phyloP scores from a whole-genome alignment of 2,888 invertebrate species.

The Noctuana brunneofusca region DNA sequence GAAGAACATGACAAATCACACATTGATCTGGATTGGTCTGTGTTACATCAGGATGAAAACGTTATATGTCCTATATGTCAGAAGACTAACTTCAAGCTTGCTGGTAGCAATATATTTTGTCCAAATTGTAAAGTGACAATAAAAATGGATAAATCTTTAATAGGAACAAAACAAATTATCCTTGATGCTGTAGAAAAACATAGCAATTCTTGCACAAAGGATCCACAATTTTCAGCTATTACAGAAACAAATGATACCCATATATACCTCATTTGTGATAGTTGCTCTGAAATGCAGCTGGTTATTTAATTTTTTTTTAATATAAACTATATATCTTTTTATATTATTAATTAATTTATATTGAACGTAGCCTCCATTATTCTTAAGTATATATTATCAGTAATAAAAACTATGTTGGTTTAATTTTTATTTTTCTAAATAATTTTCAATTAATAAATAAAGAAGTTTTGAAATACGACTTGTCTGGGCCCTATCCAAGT shows the following conservation, averaged over 20 bases:
- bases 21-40: slow-evolving; percentile 66
- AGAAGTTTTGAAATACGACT: too few species aligned
- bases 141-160: slow-evolving; percentile 53
- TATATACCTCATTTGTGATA: slow-evolving; percentile 67
- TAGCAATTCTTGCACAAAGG: slow-evolving; percentile 50
- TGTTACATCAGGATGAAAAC: slow-evolving; percentile 59
- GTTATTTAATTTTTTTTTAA: slow-evolving; percentile 45
- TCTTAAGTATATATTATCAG: too few species aligned
- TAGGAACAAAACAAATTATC: slow-evolving; percentile 58
- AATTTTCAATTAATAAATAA: slow-evolving; percentile 32
- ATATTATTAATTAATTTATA: background rate
- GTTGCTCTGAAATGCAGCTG: slow-evolving; percentile 65
- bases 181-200: slow-evolving; percentile 59
- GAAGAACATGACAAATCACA: slow-evolving; percentile 72
- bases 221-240: slow-evolving; percentile 60
- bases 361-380: too few species aligned
- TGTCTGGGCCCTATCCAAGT: too few species aligned
- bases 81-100: slow-evolving; percentile 58
- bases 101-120: slow-evolving; percentile 50
- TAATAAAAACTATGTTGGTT: too few species aligned
- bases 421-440: too few species aligned
- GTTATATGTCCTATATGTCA: slow-evolving; percentile 82
- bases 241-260: slow-evolving; percentile 61
- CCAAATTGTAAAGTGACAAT: slow-evolving; percentile 62
- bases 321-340: background rate